Evolutionary conservation across 2,888 invertebrate species (phyloP), one percentile per base, ranked within the genome.

Genomic region (Plagodis pulveraria): DNA sequence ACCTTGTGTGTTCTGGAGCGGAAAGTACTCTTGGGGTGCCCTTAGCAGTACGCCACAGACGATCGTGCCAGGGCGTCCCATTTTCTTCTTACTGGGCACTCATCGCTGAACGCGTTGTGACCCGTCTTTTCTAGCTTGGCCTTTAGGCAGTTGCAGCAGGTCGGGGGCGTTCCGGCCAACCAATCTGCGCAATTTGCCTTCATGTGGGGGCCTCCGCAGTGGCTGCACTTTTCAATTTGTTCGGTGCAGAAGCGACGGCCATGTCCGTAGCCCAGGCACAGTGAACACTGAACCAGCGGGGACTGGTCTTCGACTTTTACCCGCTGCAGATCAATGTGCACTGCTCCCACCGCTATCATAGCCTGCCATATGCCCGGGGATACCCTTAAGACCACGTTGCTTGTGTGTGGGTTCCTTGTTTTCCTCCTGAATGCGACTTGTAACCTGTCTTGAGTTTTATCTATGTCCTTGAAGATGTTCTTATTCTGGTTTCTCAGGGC

Each of bases 321-420:
- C 7, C 63, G 40, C n/a, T 69, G 65, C 0, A 71, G 50, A 9
- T 66, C 70, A 2, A 73, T 56, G 50, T 66, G 56, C 0, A 70
- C 36, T 4, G 48, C 51, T 5, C 58, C 69, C 0, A 58, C 61
- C 0, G 51, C 48, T 6, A 43, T 38, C 33, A 55, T 0, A 0
- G 38, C 2, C n/a, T 41, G 41, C 66, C 66, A 66, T 0, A 66
- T 11, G 0, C 4, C n/a, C 0, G 66, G 63, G 8, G 66, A 59
- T 0, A 62, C 59, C 35, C 48, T 51, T 32, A 56, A 5, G 0
- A 63, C 45, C 0, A 62, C 11, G n/a, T 56, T 40, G 12, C 33
- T 40, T 0, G 44, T 50, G 34, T 38, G 49, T 0, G 49, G 56
- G 33, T 50, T 53, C 35, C 56, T 55, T 0, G 55, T 8, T 5